Conservation (phyloP, 2,113 vertebrate species). For the Sander vitreus region DNA sequence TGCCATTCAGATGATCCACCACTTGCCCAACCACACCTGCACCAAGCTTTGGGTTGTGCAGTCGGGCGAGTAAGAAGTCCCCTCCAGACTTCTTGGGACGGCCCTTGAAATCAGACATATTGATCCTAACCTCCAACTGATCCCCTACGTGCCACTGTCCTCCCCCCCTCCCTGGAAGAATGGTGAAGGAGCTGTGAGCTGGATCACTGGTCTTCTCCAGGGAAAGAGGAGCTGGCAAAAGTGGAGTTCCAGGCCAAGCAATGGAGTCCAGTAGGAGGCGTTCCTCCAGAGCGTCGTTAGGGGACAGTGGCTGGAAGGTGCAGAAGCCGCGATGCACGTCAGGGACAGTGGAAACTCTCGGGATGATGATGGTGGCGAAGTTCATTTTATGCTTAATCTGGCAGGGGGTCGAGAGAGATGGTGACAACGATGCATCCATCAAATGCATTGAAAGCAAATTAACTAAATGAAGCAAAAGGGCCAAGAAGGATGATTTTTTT, state of each 20-base stretch:
- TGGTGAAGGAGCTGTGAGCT: slow-evolving; percentile 87
- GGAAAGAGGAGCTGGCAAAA: slow-evolving; percentile 49
- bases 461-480: neutral
- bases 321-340: neutral
- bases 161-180: slow-evolving; percentile 72
- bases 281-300: slow-evolving; percentile 85
- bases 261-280: slow-evolving; percentile 82
- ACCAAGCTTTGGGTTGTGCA: slow-evolving; percentile 85
- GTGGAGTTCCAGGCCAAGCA: slow-evolving; percentile 83
- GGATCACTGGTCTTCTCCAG: slow-evolving; percentile 87
- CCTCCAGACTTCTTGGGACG: slow-evolving; percentile 89
- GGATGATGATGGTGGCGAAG: accelerated
- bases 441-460: neutral
- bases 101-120: slow-evolving; percentile 87
- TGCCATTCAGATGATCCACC: slow-evolving; percentile 88
- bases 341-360: neutral
- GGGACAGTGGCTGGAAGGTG: slow-evolving; percentile 80
- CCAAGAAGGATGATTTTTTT: neutral
- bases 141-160: slow-evolving; percentile 85
- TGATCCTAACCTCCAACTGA: slow-evolving; percentile 87
- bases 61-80: slow-evolving; percentile 89
- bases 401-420: neutral
- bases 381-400: neutral
- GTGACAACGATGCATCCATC: neutral
- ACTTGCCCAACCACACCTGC: slow-evolving; percentile 90